Evolutionary conservation across 2,888 invertebrate species (phyloP).

Genomic region (Pyrgus malvae): DNA sequence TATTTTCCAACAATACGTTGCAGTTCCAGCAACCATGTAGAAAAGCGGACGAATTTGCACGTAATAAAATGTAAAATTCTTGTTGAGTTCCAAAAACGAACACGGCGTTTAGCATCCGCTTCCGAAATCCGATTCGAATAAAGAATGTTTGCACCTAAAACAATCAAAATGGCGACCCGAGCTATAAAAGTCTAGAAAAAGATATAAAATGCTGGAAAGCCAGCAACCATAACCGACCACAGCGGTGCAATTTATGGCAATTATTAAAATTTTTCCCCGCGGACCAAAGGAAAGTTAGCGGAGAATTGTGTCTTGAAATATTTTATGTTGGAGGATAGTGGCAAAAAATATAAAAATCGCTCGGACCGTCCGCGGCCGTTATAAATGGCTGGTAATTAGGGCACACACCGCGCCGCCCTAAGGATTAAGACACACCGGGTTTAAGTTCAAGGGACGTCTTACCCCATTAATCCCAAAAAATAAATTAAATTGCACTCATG

Average conservation of each 20-base stretch:
- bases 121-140: conserved; percentile 20
- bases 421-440: conserved; percentile 42
- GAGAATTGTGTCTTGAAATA: conserved; percentile 58
- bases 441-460: neutral
- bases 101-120: conserved; percentile 7
- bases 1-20: neutral
- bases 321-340: conserved; percentile 50
- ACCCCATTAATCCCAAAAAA: too few species aligned
- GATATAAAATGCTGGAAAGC: conserved; percentile 23
- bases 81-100: conserved; percentile 14
- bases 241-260: conserved; percentile 43
- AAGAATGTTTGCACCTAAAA: conserved; percentile 25
- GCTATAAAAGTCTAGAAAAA: neutral
- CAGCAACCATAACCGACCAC: conserved; percentile 33
- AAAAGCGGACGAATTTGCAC: conserved; percentile 1
- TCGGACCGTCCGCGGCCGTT: conserved; percentile 63
- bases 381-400: conserved; percentile 76
- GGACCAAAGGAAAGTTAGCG: conserved; percentile 43
- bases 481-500: too few species aligned
- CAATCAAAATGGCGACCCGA: conserved; percentile 16
- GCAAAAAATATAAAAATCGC: conserved; percentile 68
- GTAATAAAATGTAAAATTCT: conserved; percentile 25
- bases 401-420: conserved; percentile 45
- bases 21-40: neutral
- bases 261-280: conserved; percentile 40